These are phyloP conservation scores for Cheilosia grossa DNA, from an alignment of 2,888 invertebrate species.

Conservation along the genomic window DNA sequence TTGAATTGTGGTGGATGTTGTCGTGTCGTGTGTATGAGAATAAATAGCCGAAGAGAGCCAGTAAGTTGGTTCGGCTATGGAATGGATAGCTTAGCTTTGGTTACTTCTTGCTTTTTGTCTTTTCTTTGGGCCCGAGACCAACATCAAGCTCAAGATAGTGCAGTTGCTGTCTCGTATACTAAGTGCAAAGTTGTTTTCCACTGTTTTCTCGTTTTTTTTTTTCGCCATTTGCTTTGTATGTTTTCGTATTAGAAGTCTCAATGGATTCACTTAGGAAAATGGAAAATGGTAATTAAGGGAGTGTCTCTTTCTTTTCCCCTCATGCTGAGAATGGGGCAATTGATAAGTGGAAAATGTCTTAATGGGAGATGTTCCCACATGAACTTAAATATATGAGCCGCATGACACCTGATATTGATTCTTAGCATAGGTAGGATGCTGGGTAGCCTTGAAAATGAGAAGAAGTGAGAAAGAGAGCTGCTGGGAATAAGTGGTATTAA, in stretches of 20 bases:
- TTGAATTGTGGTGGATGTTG: background rate
- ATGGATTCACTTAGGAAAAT: slow-evolving; percentile 4
- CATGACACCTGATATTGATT: slow-evolving; percentile 1
- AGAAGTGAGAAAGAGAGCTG: background rate
- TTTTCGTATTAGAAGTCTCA: slow-evolving; percentile 38
- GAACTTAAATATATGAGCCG: background rate
- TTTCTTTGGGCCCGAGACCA: slow-evolving; percentile 19
- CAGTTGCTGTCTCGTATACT: slow-evolving; percentile 29
- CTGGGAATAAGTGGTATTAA: background rate
- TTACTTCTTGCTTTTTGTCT: slow-evolving; percentile 38
- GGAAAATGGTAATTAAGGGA: slow-evolving; percentile 14
- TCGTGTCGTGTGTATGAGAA: slow-evolving; percentile 51
- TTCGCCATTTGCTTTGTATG: slow-evolving; percentile 28
- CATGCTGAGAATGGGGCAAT: too few relatives aligned
- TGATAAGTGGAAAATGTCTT: background rate
- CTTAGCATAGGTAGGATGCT: background rate
- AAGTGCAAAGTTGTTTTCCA: slow-evolving; percentile 59
- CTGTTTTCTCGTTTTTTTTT: slow-evolving; percentile 16
- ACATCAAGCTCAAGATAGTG: background rate
- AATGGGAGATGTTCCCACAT: background rate
- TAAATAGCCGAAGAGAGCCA: slow-evolving; percentile 51
- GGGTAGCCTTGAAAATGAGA: background rate
- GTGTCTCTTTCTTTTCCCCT: background rate
- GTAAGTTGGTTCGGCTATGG: slow-evolving; percentile 15
- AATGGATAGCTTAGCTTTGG: slow-evolving; percentile 41